Percentiles rank a stretch among this genome's conserved stretches.
These are phyloP conservation scores for Azemiops feae DNA, from an alignment of 2,113 vertebrate genomes.

Conservation along the genomic window DNA sequence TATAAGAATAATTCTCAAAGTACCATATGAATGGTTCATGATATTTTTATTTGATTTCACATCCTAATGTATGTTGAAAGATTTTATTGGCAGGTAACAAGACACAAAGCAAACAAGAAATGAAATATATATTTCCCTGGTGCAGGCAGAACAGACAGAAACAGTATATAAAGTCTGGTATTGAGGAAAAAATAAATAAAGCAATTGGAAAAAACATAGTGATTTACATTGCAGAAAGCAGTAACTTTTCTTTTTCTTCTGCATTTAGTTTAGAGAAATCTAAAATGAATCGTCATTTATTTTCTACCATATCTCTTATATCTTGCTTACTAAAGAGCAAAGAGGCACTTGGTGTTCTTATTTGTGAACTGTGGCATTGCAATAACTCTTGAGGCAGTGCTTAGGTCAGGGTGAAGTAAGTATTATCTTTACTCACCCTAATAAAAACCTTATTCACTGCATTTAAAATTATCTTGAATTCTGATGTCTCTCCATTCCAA, in stretches of 20 bases:
- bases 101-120: background rate
- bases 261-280: background rate
- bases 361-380: background rate
- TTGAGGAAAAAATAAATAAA: background rate
- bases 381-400: slow-evolving; percentile 9
- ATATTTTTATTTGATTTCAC: background rate
- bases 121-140: background rate
- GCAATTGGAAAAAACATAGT: background rate
- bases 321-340: background rate
- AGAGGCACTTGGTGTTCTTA: background rate
- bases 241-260: background rate
- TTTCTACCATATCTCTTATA: background rate
- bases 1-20: background rate
- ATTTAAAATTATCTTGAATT: slow-evolving; percentile 37
- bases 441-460: slow-evolving; percentile 17
- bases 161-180: background rate
- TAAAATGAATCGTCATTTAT: background rate
- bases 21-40: background rate
- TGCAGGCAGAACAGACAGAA: background rate
- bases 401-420: slow-evolving; percentile 18
- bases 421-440: slow-evolving; percentile 17
- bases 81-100: background rate
- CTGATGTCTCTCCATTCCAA: slow-evolving; percentile 43
- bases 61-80: background rate
- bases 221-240: background rate